Evolutionary conservation across 2,797 vertebrate genomes (phyloP).

Genomic region (Falco naumanni): DNA sequence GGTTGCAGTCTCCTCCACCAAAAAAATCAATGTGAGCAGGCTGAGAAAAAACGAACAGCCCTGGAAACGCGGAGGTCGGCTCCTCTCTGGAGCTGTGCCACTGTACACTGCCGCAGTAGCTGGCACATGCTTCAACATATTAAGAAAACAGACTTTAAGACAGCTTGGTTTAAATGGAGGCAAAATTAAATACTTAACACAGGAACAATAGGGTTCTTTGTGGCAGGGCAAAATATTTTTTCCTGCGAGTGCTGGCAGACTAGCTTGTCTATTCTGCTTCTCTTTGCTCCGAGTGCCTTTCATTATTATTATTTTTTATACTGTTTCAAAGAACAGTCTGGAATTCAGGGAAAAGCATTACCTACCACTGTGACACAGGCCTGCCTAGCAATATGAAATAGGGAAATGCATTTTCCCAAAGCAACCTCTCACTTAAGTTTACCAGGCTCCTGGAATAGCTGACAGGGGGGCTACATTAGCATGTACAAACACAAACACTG

Average conservation of each 20-base stretch:
- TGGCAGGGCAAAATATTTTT: conserved; percentile 21
- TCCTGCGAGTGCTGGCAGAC: conserved; percentile 20
- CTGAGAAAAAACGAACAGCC: neutral
- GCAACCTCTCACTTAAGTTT: neutral
- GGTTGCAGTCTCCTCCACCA: neutral
- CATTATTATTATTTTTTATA: neutral
- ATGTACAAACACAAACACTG: neutral
- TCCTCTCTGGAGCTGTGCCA: neutral
- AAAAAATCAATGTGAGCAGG: neutral
- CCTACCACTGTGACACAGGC: conserved; percentile 7
- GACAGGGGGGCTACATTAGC: neutral
- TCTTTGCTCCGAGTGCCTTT: neutral
- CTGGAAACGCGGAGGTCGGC: neutral
- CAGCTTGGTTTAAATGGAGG: conserved; percentile 7
- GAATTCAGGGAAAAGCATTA: conserved; percentile 1
- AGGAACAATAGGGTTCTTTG: conserved; percentile 60
- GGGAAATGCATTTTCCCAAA: conserved; percentile 12
- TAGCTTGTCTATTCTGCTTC: neutral
- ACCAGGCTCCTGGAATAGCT: neutral
- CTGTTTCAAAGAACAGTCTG: conserved; percentile 15
- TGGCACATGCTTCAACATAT: neutral
- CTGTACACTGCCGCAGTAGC: neutral
- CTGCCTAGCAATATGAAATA: neutral
- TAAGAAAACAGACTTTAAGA: conserved; percentile 18
- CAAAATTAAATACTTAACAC: conserved; percentile 32